Percentiles rank a stretch among this genome's conserved stretches.
Conservation (phyloP, 2,888 invertebrate species). For the Lamproptera curius region DNA sequence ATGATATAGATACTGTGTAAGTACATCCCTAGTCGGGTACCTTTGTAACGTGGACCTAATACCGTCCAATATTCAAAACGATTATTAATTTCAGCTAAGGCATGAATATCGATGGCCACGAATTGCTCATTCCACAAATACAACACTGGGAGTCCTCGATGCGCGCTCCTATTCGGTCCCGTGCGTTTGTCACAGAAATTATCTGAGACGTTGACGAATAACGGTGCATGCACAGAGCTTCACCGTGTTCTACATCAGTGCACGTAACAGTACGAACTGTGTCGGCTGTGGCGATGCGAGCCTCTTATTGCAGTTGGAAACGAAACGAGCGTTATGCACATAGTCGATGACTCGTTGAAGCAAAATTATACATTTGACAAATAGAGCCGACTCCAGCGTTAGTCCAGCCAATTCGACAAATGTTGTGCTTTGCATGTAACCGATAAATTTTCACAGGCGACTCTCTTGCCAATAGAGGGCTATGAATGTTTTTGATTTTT, state of each 20-base stretch:
- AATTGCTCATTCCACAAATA: too few relatives aligned
- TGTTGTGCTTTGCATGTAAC: constrained; percentile 45
- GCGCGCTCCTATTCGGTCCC: constrained; percentile 26
- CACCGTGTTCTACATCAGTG: too few relatives aligned
- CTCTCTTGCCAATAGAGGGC: constrained; percentile 48
- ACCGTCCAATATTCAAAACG: too few relatives aligned
- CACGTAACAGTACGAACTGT: too few relatives aligned
- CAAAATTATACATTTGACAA: constrained; percentile 56
- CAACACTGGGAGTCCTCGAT: too few relatives aligned
- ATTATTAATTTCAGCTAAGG: too few relatives aligned
- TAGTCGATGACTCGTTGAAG: constrained; percentile 38
- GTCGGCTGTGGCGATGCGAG: too few relatives aligned
- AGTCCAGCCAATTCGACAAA: constrained; percentile 51
- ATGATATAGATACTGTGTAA: too few relatives aligned
- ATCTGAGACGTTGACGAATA: constrained; percentile 40
- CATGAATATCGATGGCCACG: too few relatives aligned
- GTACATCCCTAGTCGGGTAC: too few relatives aligned
- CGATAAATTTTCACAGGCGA: constrained; percentile 45
- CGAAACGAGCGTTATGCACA: constrained; percentile 33
- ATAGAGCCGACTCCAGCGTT: constrained; percentile 40
- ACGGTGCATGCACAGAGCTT: constrained; percentile 30
- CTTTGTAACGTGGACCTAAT: too few relatives aligned
- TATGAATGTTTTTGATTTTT: constrained; percentile 42
- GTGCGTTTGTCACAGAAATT: constrained; percentile 29
- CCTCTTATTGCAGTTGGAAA: constrained; percentile 32